Percentiles rank a stretch among this genome's conserved stretches.
Conservation (phyloP, 2,797 vertebrate species). For the Botia almorhae region DNA sequence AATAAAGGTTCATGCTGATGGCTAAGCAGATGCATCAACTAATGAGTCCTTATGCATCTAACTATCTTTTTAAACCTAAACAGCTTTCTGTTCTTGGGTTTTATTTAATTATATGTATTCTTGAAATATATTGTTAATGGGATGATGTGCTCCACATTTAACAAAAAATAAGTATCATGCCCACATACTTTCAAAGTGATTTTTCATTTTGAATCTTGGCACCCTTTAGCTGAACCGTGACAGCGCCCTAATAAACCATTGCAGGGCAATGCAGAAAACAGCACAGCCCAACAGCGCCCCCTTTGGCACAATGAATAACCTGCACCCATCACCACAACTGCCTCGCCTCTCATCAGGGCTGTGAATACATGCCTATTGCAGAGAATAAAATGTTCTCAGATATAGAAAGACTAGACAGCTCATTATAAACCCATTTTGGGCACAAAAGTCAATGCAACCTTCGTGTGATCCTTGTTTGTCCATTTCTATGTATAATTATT, state of each 20-base stretch:
- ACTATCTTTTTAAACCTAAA: neutral
- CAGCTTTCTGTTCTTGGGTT: neutral
- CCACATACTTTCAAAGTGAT: neutral
- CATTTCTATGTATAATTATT: neutral
- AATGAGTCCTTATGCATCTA: slow-evolving; percentile 14
- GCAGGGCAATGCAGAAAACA: neutral
- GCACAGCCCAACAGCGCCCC: slow-evolving; percentile 62
- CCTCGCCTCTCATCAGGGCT: neutral
- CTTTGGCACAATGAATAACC: slow-evolving; percentile 56
- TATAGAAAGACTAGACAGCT: neutral
- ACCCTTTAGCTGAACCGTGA: neutral
- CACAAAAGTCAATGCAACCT: neutral
- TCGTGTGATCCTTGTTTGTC: neutral
- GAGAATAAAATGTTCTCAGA: neutral
- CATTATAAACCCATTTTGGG: neutral
- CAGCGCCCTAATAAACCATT: slow-evolving; percentile 3
- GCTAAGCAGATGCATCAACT: slow-evolving; percentile 21
- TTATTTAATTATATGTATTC: neutral
- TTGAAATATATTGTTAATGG: neutral
- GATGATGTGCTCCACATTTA: neutral
- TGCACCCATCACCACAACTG: slow-evolving; percentile 15
- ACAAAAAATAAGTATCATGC: neutral
- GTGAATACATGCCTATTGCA: neutral
- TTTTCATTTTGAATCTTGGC: neutral
- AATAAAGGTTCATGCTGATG: slow-evolving; percentile 26